phyloP scores from a whole-genome alignment of 2,888 invertebrate genomes.

The Lordiphosa andalusiaca region DNA sequence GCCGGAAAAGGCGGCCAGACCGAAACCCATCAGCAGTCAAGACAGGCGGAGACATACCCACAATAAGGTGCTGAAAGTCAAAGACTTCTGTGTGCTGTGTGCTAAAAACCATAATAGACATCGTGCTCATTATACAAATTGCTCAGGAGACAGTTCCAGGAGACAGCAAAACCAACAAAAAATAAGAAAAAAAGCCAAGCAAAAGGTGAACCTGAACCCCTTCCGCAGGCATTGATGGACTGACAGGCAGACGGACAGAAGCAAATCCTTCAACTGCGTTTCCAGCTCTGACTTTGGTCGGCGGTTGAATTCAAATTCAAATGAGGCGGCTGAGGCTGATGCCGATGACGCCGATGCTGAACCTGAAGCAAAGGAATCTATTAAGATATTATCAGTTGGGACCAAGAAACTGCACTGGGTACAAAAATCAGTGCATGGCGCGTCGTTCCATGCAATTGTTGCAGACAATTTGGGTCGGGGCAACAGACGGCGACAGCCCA shows the following conservation, averaged over 20 bases:
- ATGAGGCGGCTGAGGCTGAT: constrained; percentile 51
- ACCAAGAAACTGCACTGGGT: constrained; percentile 28
- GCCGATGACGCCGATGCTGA: constrained; percentile 8
- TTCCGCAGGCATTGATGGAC: constrained; percentile 30
- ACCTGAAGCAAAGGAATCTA: constrained; percentile 64
- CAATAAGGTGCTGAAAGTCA: constrained; percentile 72
- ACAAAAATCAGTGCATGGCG: constrained; percentile 50
- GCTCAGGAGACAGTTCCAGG: constrained; percentile 36
- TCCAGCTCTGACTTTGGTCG: constrained; percentile 23
- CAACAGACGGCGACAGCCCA: constrained; percentile 32
- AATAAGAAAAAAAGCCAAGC: too few species aligned
- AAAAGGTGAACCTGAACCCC: constrained; percentile 11
- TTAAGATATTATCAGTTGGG: constrained; percentile 68
- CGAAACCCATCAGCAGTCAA: constrained; percentile 3
- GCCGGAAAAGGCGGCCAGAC: not conserved
- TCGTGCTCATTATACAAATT: constrained; percentile 71
- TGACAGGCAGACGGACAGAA: constrained; percentile 22
- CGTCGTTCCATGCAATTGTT: constrained; percentile 58
- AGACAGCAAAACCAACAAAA: constrained; percentile 9
- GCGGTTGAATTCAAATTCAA: constrained; percentile 61
- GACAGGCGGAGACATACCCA: constrained; percentile 16
- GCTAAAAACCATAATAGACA: constrained; percentile 50
- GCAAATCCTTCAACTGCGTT: constrained; percentile 13
- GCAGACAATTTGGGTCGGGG: constrained; percentile 69
- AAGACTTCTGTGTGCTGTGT: constrained; percentile 43